These are phyloP conservation scores for Suricata suricatta DNA, from an alignment of 2,113 vertebrate genomes.

Conservation along the genomic window DNA sequence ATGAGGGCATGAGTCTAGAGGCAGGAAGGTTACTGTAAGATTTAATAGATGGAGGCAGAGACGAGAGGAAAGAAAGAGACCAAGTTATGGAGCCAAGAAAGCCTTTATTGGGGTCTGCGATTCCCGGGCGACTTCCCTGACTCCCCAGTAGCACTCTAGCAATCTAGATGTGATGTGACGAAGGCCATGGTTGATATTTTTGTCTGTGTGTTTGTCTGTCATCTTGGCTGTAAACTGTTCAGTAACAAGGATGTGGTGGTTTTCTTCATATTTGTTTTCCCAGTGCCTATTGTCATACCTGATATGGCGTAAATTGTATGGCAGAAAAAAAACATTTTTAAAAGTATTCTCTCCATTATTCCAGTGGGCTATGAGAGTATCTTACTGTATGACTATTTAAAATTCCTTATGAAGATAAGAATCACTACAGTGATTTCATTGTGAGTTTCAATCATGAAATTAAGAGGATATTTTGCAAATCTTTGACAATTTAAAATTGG, in stretches of 20 bases:
- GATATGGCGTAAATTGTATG: not conserved
- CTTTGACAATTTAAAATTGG: not conserved
- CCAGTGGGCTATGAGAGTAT: not conserved
- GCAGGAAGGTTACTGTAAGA: not conserved
- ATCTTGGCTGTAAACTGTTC: not conserved
- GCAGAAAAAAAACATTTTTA: not conserved
- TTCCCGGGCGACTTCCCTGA: too few relatives aligned
- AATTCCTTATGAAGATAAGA: not conserved
- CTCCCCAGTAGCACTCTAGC: too few relatives aligned
- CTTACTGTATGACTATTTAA: not conserved
- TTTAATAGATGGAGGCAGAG: too few relatives aligned
- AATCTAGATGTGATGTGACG: not conserved
- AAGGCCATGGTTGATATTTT: not conserved
- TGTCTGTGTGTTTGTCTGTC: not conserved
- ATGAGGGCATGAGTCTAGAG: not conserved
- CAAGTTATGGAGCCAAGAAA: too few relatives aligned
- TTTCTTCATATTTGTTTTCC: not conserved
- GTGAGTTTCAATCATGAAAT: conserved; percentile 21
- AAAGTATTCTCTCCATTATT: not conserved
- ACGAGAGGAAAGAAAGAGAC: too few relatives aligned
- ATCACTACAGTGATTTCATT: not conserved
- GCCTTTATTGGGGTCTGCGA: not conserved
- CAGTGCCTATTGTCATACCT: not conserved
- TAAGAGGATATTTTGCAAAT: not conserved
- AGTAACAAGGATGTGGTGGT: not conserved